Conservation (phyloP, 2,797 vertebrate genomes). For the Ciconia nigra region DNA sequence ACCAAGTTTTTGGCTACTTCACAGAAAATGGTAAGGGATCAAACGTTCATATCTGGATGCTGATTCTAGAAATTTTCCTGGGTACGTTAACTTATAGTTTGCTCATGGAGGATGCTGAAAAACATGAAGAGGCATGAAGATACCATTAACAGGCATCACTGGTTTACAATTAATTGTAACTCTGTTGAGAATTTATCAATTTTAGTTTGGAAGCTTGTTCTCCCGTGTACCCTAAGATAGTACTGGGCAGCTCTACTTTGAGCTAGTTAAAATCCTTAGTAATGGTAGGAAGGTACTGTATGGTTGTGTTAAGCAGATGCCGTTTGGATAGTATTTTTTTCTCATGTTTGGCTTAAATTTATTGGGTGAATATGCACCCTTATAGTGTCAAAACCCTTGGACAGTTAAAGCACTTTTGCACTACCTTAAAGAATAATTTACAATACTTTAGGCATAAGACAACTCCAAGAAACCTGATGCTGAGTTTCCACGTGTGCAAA, state of each 20-base stretch:
- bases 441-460: background rate
- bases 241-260: background rate
- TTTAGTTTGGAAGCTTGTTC: background rate
- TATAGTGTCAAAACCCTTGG: background rate
- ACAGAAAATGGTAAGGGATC: background rate
- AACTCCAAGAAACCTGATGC: background rate
- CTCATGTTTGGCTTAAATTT: background rate
- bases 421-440: background rate
- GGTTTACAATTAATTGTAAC: background rate
- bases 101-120: background rate
- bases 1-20: background rate
- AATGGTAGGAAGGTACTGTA: background rate
- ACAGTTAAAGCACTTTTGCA: background rate
- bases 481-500: background rate
- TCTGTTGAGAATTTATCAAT: background rate
- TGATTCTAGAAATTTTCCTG: background rate
- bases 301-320: background rate
- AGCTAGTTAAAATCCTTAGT: background rate
- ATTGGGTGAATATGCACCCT: background rate
- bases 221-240: background rate
- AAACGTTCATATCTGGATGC: background rate
- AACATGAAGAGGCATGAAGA: background rate
- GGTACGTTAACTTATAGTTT: background rate
- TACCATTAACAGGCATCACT: background rate
- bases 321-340: background rate